Conservation (phyloP, 1,140 invertebrate species). For the Lethocerus indicus region DNA sequence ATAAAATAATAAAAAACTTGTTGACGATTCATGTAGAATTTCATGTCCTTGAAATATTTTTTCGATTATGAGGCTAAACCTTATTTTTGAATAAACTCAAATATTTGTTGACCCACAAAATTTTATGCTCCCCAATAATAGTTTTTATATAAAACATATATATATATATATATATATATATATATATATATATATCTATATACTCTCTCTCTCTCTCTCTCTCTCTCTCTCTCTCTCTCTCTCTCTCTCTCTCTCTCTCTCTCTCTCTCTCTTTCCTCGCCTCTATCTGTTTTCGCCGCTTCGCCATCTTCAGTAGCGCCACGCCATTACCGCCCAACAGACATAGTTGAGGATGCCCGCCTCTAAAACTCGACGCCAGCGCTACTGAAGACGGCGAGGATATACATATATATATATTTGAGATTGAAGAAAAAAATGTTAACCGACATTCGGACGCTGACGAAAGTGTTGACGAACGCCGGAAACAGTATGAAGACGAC, state of each 20-base stretch:
- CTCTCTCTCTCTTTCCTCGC: slow-evolving; percentile 1
- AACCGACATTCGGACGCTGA: slow-evolving; percentile 43
- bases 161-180: not conserved
- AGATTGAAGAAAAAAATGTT: not conserved
- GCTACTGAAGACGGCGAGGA: not conserved
- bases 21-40: too few relatives aligned
- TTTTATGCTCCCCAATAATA: too few relatives aligned
- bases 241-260: slow-evolving; percentile 4
- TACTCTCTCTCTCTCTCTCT: slow-evolving; percentile 2
- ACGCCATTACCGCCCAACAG: not conserved
- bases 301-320: not conserved
- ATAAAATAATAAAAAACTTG: too few relatives aligned
- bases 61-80: too few relatives aligned
- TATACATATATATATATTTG: not conserved
- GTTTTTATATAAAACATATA: not conserved
- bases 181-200: not conserved
- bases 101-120: too few relatives aligned
- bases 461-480: slow-evolving; percentile 40
- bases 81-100: too few relatives aligned
- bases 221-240: slow-evolving; percentile 4
- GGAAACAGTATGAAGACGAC: slow-evolving; percentile 41
- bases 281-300: not conserved
- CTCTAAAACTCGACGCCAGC: not conserved
- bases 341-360: not conserved
- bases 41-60: too few relatives aligned